Evolutionary conservation across 2,888 invertebrate genomes (phyloP).

Genomic region (Ypsolopha scabrella): DNA sequence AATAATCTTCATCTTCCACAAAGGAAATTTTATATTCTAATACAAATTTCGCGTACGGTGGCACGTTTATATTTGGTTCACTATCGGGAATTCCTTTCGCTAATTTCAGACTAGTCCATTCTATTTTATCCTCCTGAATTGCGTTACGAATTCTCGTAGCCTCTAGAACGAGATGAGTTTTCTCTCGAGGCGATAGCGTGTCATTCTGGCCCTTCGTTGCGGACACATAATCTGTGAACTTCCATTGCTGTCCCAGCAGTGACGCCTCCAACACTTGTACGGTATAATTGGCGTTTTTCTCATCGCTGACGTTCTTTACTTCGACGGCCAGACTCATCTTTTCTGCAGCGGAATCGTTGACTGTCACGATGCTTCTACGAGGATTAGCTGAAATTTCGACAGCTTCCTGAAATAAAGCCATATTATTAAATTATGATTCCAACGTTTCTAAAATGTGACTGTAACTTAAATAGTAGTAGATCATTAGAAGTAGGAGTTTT

Average conservation of each 20-base stretch:
- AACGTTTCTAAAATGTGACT: no score
- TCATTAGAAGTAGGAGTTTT: no score
- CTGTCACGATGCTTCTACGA: conserved; percentile 55
- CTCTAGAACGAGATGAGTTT: conserved; percentile 47
- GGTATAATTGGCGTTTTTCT: conserved; percentile 70
- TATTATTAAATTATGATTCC: no score
- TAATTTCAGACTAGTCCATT: conserved; percentile 42
- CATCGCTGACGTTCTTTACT: conserved; percentile 76
- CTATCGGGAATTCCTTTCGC: conserved; percentile 28
- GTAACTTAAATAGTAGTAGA: no score
- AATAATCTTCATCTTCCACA: conserved; percentile 28
- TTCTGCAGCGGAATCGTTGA: conserved; percentile 44
- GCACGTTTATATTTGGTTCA: conserved; percentile 22
- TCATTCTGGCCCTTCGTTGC: conserved; percentile 33
- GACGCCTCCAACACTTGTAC: conserved; percentile 69
- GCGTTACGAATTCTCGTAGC: conserved; percentile 32
- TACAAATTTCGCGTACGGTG: conserved; percentile 44
- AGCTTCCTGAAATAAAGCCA: conserved; percentile 52
- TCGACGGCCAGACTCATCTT: conserved; percentile 76
- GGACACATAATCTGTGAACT: conserved; percentile 45
- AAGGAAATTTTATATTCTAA: conserved; percentile 31
- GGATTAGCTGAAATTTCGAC: conserved; percentile 68
- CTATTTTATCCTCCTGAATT: conserved; percentile 29
- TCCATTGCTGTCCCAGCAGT: conserved; percentile 73
- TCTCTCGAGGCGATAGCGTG: conserved; percentile 40